These are phyloP conservation scores for Epinephelus moara DNA, from an alignment of 2,113 vertebrate species.

Conservation along the genomic window DNA sequence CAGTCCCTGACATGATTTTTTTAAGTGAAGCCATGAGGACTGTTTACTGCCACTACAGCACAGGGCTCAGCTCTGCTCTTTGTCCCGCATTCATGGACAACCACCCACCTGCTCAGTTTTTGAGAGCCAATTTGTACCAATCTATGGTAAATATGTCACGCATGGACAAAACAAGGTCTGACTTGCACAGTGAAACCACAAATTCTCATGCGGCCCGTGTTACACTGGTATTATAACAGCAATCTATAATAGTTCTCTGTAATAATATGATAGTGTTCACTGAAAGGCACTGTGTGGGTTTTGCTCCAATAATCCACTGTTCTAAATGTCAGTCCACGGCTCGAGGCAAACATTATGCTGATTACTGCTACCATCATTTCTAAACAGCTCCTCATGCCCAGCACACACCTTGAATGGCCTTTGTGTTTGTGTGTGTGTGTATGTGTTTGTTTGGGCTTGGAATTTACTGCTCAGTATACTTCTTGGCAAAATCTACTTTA, in stretches of 20 bases:
- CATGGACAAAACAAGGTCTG: conserved; percentile 34
- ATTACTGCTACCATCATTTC: conserved; percentile 69
- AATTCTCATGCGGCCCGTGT: conserved; percentile 18
- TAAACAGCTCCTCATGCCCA: conserved; percentile 59
- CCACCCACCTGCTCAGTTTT: conserved; percentile 33
- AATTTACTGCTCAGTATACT: conserved; percentile 41
- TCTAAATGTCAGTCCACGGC: conserved; percentile 75
- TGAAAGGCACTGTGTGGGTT: conserved; percentile 48
- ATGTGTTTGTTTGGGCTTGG: conserved; percentile 17
- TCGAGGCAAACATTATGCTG: conserved; percentile 72
- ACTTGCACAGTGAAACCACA: conserved; percentile 30
- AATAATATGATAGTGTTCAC: conserved; percentile 57
- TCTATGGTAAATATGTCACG: conserved; percentile 37
- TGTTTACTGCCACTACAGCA: conserved; percentile 26
- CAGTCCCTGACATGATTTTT: conserved; percentile 25
- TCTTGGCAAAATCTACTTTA: conserved; percentile 59
- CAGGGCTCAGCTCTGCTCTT: conserved; percentile 7
- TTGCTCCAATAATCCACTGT: conserved; percentile 70
- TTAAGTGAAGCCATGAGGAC: conserved; percentile 21
- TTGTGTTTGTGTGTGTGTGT: conserved; percentile 24
- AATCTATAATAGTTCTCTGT: conserved; percentile 56
- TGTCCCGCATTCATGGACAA: conserved; percentile 28
- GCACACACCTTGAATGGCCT: conserved; percentile 57
- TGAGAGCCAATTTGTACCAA: conserved; percentile 54
- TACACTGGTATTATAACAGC: conserved; percentile 44